Base-by-base conservation (phyloP, 2,113 vertebrate species). In the Empidonax alnorum region DNA sequence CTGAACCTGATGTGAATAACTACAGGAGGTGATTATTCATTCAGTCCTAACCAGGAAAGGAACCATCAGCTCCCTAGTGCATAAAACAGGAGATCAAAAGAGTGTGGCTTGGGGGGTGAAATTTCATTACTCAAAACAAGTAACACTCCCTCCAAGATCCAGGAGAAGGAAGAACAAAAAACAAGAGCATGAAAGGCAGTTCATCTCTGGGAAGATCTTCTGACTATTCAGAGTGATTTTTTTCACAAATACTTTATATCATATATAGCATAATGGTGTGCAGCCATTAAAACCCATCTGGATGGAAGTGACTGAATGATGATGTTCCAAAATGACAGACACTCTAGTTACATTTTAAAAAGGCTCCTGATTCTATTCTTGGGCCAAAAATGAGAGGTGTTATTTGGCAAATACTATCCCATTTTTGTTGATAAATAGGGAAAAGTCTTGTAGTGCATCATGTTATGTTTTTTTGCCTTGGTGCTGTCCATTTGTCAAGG, bases 1-100 rank as follows among this genome's bases (percentile, higher is more conserved):
- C 66, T 85, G 58, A 93, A 44, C 73, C 41, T 76, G 77, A 65
- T 50, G 31, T 75, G 93, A 97, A 76, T 84, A 91, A 84, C 92
- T 82, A 65, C 62, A 85, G 87, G 58, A 90, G 52, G 71, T 67
- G 73, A 91, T 84, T 94, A 87, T 62, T 91, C 58, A 30, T 82
- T 91, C 87, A 91, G 16, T 37, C 47, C 52, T 65, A 78, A 44
- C 23, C 78, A 56, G 66, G 33, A 35, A 89, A 91, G 52, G 61
- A 96, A 68, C 56, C 52, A 20, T 76, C 44, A 85, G 33, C 16
- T 91, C 55, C 39, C 84, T 33, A 42, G 65, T 46, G 67, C 66
- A 79, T 76, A 73, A 87, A 82, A 41, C 66, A 65, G 44, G 44
- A 84, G 74, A 89, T 82, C 77, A 94, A 97, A 77, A 37, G 3